Evolutionary conservation across 2,888 invertebrate genomes (phyloP).

Genomic region (Drepanosiphum platanoidis): DNA sequence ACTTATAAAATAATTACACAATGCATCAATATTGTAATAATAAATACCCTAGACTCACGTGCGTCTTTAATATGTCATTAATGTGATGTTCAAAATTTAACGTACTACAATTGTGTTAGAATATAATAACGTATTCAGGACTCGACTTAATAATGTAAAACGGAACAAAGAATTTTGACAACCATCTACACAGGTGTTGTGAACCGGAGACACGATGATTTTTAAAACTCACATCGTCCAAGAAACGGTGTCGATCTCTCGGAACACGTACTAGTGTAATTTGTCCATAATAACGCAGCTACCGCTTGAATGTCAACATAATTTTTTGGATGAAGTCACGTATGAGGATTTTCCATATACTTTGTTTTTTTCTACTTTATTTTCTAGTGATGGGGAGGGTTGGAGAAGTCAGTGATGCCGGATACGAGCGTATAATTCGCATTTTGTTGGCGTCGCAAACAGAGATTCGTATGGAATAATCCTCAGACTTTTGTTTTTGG

Average conservation of each 20-base stretch:
- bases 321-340: conserved; percentile 8
- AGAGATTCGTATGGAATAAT: neutral
- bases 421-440: neutral
- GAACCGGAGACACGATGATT: neutral
- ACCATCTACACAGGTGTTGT: neutral
- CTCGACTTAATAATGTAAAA: neutral
- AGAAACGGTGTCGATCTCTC: neutral
- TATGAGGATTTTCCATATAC: neutral
- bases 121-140: neutral
- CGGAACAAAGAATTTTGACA: neutral
- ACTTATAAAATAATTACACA: no score
- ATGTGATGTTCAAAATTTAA: no score
- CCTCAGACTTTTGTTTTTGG: neutral
- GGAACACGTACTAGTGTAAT: neutral
- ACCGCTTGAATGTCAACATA: conserved; percentile 4
- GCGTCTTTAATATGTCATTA: no score
- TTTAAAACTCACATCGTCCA: neutral
- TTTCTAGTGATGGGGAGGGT: no score
- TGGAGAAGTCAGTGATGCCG: neutral
- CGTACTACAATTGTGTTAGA: neutral
- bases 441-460: neutral
- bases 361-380: neutral
- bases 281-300: neutral
- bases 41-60: no score
- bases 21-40: no score